phyloP scores from a whole-genome alignment of 1,140 invertebrate genomes.

The Rhysida immarginata region DNA sequence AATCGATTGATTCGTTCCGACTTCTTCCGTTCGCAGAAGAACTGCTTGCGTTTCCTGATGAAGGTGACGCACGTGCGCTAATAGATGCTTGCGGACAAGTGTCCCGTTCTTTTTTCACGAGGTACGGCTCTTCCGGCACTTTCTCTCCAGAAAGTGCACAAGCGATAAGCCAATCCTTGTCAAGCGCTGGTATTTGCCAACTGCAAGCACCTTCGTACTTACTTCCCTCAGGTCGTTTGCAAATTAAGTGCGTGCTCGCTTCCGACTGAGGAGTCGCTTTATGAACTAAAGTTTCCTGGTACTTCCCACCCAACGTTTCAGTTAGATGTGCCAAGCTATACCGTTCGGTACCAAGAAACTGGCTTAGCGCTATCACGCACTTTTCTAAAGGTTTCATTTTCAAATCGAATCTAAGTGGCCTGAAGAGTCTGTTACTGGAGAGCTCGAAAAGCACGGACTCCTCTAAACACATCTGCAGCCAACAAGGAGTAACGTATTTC shows the following conservation, averaged over 20 bases:
- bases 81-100: too few relatives aligned
- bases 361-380: conserved; percentile 30
- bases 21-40: too few relatives aligned
- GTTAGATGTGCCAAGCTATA: conserved; percentile 28
- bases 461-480: conserved; percentile 18
- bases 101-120: too few relatives aligned
- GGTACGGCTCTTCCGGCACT: conserved; percentile 39
- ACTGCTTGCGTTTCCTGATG: too few relatives aligned
- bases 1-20: too few relatives aligned
- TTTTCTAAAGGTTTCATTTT: conserved; percentile 23
- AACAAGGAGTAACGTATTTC: conserved; percentile 29
- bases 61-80: too few relatives aligned
- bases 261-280: conserved; percentile 33
- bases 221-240: conserved; percentile 47
- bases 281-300: conserved; percentile 45
- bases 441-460: background rate
- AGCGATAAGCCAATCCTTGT: conserved; percentile 53
- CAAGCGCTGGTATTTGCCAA: conserved; percentile 64
- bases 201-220: conserved; percentile 71
- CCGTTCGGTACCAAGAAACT: conserved; percentile 25
- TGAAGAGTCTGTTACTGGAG: background rate
- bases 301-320: conserved; percentile 27
- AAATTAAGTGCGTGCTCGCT: conserved; percentile 59
- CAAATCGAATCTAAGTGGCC: background rate
- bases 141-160: conserved; percentile 41